phyloP scores from a whole-genome alignment of 2,888 invertebrate genomes.

The Mimas tiliae region DNA sequence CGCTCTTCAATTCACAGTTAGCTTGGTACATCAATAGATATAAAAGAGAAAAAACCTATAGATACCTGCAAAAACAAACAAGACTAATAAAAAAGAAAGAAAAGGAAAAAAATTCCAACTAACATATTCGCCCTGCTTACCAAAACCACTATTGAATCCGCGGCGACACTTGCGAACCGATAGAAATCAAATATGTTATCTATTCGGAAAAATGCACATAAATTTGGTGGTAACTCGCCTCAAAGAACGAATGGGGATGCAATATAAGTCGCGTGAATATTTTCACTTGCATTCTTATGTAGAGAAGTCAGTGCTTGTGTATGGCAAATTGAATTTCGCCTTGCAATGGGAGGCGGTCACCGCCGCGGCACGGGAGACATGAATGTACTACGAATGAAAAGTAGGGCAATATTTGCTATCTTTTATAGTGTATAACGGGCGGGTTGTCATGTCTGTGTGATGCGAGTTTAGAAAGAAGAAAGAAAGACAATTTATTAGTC shows the following conservation, averaged over 20 bases:
- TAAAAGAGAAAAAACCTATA: no score
- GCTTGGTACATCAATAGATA: no score
- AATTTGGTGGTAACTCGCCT: constrained; percentile 29
- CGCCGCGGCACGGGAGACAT: constrained; percentile 26
- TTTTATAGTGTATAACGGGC: background rate
- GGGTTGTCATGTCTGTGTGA: background rate
- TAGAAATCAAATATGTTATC: constrained; percentile 30
- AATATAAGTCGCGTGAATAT: constrained; percentile 32
- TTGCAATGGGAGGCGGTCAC: constrained; percentile 42
- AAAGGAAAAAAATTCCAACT: background rate
- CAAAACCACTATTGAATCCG: constrained; percentile 6
- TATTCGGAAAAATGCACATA: constrained; percentile 33
- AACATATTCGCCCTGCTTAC: constrained; percentile 3
- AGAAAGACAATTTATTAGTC: no score
- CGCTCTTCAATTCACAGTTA: no score
- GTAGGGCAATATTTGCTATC: background rate
- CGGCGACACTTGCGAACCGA: constrained; percentile 26
- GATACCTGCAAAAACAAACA: background rate
- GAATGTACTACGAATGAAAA: constrained; percentile 32
- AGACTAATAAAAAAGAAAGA: background rate
- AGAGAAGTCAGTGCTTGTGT: constrained; percentile 35
- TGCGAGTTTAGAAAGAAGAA: no score
- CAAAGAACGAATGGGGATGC: constrained; percentile 30
- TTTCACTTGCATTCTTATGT: constrained; percentile 38
- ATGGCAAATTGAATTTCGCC: constrained; percentile 49